A percentile compares a stretch with the other conserved stretches of the same genome.
phyloP scores from a whole-genome alignment of 2,888 invertebrate species.

The Entomobrya proxima region DNA sequence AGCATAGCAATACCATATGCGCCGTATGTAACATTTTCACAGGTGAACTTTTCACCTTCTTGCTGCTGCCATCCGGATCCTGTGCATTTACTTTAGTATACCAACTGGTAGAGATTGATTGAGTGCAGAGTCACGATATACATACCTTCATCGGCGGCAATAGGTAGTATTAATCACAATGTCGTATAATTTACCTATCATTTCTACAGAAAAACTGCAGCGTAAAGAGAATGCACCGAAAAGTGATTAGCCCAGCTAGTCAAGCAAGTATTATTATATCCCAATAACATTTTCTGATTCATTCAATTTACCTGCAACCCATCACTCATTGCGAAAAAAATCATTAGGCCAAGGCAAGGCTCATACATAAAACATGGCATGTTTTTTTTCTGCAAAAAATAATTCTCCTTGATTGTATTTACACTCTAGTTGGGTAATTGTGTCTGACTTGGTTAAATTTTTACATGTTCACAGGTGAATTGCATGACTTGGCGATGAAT shows the following conservation, averaged over 20 bases:
- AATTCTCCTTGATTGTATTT: not conserved
- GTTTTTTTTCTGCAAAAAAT: not conserved
- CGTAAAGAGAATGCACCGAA: too few relatives aligned
- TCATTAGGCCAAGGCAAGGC: constrained; percentile 29
- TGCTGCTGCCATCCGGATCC: not conserved
- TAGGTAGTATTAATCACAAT: too few relatives aligned
- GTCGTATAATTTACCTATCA: too few relatives aligned
- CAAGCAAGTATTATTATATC: not conserved
- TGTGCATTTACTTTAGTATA: too few relatives aligned
- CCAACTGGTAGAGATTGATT: too few relatives aligned
- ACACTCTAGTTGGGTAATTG: not conserved
- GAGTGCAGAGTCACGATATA: not conserved
- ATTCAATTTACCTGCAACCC: not conserved
- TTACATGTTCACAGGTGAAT: constrained; percentile 9
- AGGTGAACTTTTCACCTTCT: constrained; percentile 62
- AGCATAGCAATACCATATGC: constrained; percentile 41
- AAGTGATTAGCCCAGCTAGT: too few relatives aligned
- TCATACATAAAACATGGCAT: constrained; percentile 10
- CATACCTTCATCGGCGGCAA: not conserved
- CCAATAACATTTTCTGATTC: not conserved
- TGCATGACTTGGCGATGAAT: not conserved
- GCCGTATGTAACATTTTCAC: constrained; percentile 12
- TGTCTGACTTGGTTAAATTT: not conserved
- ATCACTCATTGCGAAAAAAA: not conserved
- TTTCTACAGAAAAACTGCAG: too few relatives aligned